Conservation (phyloP, 1,140 invertebrate genomes). For the Drosophila bocki region DNA sequence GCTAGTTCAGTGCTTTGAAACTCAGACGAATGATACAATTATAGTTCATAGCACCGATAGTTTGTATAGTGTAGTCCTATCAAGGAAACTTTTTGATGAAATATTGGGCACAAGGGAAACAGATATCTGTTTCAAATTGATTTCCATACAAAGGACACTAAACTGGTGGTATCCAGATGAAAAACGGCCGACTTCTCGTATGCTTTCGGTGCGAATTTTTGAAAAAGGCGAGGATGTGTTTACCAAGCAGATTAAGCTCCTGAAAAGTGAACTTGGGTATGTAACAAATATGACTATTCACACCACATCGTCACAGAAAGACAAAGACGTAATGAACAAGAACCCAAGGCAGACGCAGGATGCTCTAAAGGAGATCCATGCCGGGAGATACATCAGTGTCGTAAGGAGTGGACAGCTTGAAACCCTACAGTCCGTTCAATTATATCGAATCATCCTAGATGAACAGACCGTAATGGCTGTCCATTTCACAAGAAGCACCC, state of each 20-base stretch:
- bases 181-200: slow-evolving; percentile 21
- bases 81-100: slow-evolving; percentile 17
- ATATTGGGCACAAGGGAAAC: not conserved
- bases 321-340: no score
- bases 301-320: no score
- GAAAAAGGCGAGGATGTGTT: not conserved
- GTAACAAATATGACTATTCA: not conserved
- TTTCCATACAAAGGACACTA: slow-evolving; percentile 21
- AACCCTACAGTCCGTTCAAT: slow-evolving; percentile 1
- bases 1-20: slow-evolving; percentile 16
- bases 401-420: not conserved
- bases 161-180: slow-evolving; percentile 66
- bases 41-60: slow-evolving; percentile 15
- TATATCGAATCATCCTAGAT: slow-evolving; percentile 39
- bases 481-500: slow-evolving; percentile 19
- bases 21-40: not conserved
- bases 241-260: not conserved
- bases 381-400: not conserved
- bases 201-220: slow-evolving; percentile 46
- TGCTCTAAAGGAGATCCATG: not conserved
- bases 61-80: slow-evolving; percentile 27
- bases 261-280: not conserved
- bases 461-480: slow-evolving; percentile 37
- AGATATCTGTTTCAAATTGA: slow-evolving; percentile 31
- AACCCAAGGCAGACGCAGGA: no score